Conservation (phyloP, 2,888 invertebrate species). For the Drosophila tripunctata region DNA sequence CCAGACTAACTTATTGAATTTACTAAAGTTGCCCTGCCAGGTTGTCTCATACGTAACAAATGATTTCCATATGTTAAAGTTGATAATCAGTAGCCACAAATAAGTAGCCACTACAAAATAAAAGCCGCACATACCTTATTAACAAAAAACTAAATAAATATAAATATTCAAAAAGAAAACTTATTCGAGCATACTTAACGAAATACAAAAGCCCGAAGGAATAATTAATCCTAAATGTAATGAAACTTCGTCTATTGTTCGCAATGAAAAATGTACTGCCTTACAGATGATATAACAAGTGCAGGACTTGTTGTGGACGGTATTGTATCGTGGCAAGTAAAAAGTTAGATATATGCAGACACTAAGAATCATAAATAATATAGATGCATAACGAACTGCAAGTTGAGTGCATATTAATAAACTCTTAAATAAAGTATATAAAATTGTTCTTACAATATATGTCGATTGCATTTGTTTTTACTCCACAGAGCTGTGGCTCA, state of each 20-base stretch:
- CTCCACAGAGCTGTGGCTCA: neutral
- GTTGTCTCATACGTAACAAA: neutral
- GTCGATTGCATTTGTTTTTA: neutral
- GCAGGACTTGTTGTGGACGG: constrained; percentile 17
- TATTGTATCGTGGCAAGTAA: neutral
- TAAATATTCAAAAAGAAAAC: neutral
- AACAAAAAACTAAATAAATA: neutral
- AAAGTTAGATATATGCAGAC: neutral
- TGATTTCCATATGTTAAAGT: constrained; percentile 11
- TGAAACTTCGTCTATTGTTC: neutral
- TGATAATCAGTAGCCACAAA: constrained; percentile 11
- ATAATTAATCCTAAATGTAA: neutral
- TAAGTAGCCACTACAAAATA: constrained; percentile 2
- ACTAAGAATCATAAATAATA: constrained; percentile 3
- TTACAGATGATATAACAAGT: constrained; percentile 14
- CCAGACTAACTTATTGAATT: constrained; percentile 7
- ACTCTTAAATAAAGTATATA: neutral
- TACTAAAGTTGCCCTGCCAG: neutral
- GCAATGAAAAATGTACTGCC: neutral
- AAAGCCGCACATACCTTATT: neutral
- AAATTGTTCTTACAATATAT: neutral
- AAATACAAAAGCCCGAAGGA: neutral
- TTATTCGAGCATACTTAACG: neutral
- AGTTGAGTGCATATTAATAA: neutral
- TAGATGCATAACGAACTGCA: neutral